Conservation (phyloP, 2,797 vertebrate species). For the Gambusia yucatana region DNA sequence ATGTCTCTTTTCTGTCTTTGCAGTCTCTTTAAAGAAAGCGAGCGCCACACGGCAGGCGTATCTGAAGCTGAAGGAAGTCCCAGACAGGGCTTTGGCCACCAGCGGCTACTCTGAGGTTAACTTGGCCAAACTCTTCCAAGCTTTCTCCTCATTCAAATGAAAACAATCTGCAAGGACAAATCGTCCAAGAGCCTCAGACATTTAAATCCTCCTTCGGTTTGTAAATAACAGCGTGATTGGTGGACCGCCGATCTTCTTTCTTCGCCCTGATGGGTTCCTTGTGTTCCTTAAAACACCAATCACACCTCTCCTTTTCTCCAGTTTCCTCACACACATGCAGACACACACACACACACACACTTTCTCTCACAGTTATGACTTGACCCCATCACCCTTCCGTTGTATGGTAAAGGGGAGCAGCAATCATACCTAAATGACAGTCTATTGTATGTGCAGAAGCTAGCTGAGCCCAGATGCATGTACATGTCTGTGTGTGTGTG, state of each 20-base stretch:
- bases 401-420: slow-evolving; percentile 60
- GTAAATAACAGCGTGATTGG: not conserved
- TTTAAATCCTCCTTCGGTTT: slow-evolving; percentile 7
- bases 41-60: slow-evolving; percentile 71
- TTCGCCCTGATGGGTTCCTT: slow-evolving; percentile 40
- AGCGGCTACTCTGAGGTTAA: slow-evolving; percentile 95
- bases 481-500: slow-evolving; percentile 25
- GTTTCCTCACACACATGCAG: slow-evolving; percentile 18
- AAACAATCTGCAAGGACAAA: slow-evolving; percentile 23
- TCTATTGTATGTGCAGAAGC: slow-evolving; percentile 56
- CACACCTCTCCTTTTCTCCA: slow-evolving; percentile 19
- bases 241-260: slow-evolving; percentile 25
- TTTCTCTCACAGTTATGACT: slow-evolving; percentile 31
- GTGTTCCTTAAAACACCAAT: slow-evolving; percentile 47
- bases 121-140: slow-evolving; percentile 92
- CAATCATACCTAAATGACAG: slow-evolving; percentile 78
- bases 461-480: slow-evolving; percentile 29
- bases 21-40: slow-evolving; percentile 18
- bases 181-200: not conserved
- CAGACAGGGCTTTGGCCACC: slow-evolving; percentile 84
- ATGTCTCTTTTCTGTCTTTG: slow-evolving; percentile 9
- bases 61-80: slow-evolving; percentile 86
- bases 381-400: slow-evolving; percentile 59
- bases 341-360: slow-evolving; percentile 24
- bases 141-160: slow-evolving; percentile 81